Percentiles rank a stretch among this genome's conserved stretches.
Evolutionary conservation across 2,113 vertebrate species (phyloP).

Genomic region (Brachypteracias leptosomus): DNA sequence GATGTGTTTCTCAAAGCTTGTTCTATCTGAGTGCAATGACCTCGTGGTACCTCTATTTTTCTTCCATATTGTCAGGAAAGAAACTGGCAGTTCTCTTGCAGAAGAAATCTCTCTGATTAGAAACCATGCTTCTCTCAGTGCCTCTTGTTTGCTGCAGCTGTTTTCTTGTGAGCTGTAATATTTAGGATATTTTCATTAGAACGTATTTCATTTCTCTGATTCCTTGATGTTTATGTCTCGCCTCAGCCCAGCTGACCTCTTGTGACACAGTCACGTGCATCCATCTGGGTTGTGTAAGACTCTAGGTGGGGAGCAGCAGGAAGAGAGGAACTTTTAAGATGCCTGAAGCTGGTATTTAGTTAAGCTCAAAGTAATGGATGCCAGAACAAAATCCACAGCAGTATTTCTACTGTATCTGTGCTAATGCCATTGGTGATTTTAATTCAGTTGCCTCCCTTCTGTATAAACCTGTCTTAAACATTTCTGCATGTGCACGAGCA

Average conservation of each 20-base stretch:
- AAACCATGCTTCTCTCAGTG: background rate
- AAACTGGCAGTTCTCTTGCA: background rate
- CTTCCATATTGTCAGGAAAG: background rate
- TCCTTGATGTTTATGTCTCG: background rate
- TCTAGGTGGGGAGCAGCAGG: constrained; percentile 16
- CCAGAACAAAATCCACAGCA: background rate
- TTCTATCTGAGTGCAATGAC: fast-evolving
- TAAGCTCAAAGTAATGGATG: background rate
- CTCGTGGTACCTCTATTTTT: background rate
- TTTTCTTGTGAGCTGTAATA: background rate
- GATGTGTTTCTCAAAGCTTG: background rate
- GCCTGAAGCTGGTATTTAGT: background rate
- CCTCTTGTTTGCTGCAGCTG: background rate
- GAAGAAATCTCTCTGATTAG: background rate
- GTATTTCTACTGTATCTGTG: background rate
- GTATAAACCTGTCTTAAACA: background rate
- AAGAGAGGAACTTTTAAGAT: background rate
- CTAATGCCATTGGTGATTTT: background rate
- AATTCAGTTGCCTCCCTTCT: background rate
- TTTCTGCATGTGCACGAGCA: background rate
- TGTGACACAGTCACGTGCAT: background rate
- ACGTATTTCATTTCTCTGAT: background rate
- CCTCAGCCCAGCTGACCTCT: background rate
- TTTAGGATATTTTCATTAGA: background rate
- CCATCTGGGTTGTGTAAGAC: background rate